These are phyloP conservation scores for Distichodus sexfasciatus DNA, from an alignment of 2,797 vertebrate species.

Conservation along the genomic window DNA sequence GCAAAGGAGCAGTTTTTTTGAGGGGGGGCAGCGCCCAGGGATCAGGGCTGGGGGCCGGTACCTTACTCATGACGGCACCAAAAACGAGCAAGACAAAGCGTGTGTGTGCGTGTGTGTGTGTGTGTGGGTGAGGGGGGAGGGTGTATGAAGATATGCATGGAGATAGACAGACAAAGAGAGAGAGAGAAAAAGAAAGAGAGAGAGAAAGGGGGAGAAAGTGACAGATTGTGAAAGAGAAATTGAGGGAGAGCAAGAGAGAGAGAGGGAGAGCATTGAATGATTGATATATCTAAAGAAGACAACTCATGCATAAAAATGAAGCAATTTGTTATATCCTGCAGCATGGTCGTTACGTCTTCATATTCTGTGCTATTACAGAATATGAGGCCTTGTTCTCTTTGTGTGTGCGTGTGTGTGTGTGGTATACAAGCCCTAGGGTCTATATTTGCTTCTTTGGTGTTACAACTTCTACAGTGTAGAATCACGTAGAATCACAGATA, in stretches of 20 bases:
- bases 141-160: no score
- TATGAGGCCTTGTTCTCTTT: neutral
- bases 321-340: neutral
- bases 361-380: neutral
- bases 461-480: neutral
- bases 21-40: no score
- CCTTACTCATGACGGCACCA: no score
- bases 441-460: neutral
- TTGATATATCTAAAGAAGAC: conserved; percentile 33
- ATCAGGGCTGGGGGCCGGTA: no score
- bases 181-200: no score
- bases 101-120: neutral
- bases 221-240: no score
- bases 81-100: no score
- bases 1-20: no score
- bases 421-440: neutral
- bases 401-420: neutral
- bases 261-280: no score
- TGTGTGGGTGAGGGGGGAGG: conserved; percentile 56
- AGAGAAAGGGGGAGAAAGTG: no score
- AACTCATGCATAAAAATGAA: conserved; percentile 53
- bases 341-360: neutral
- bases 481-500: neutral
- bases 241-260: no score
- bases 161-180: no score